Evolutionary conservation across 2,888 invertebrate species (phyloP), one percentile per base, ranked within the genome.

Genomic region (Hartigia nigra): DNA sequence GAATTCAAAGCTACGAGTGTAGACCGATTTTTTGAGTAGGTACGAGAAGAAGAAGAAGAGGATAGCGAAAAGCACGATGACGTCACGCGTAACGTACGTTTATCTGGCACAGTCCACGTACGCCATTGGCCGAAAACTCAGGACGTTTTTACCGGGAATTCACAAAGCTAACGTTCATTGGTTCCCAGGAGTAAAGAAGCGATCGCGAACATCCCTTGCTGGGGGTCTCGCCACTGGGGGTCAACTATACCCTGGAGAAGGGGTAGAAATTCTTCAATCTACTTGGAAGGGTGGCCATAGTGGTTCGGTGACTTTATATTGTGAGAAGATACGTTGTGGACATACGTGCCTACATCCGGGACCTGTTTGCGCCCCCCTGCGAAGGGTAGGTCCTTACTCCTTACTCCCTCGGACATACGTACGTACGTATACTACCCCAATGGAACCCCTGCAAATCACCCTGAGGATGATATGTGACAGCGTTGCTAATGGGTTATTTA

Each of bases 311-410:
- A 82, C 85, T 87, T 86, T 79, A 88, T 89, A 88, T 89, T 91
- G 91, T 91, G 91, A 89, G 91, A 91, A 91, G 91, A 91, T 89
- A 88, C 91, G 91, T 90, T 91, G 90, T 84, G 80, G 81, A 86
- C 82, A 83, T 81, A 72, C 77, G 77, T 35, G 80, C 34, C 32
- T 32, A 72, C 31, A 9, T 72, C 12, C 31, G 72, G 32, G 72
- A 72, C 72, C 72, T 72, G 72, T 72, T 72, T 72, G 72, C 72
- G 72, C 72, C 78, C 78, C 74, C 80, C 80, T 77, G 79, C 78
- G 78, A 75, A 74, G 78, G 75, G 31, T 31, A 32, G 35, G 75
- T 34, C 34, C 3, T 31, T 23, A n/a, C 36, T 35, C 31, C 36
- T 34, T 72, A 72, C 72, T 72, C 32, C 75, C n/a, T 31, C 75